Percentiles rank a stretch among this genome's conserved stretches.
phyloP scores from a whole-genome alignment of 2,113 vertebrate genomes.

The Chrysemys picta region DNA sequence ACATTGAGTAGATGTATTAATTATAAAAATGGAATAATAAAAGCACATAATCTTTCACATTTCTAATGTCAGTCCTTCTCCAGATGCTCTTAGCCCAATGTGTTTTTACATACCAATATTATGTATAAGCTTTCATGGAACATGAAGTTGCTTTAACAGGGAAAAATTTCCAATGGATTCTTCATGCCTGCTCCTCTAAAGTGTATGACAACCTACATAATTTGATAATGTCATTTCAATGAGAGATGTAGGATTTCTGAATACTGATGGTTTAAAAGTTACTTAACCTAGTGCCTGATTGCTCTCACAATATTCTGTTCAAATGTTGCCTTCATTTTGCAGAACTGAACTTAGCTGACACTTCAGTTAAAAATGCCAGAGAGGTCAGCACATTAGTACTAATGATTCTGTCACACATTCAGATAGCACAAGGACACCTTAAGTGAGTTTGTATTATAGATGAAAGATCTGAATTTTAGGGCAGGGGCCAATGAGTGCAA shows the following conservation, averaged over 20 bases:
- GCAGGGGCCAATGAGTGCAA: neutral
- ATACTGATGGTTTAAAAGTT: neutral
- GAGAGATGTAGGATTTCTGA: neutral
- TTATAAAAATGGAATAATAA: neutral
- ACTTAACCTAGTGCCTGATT: neutral
- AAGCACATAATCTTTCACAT: neutral
- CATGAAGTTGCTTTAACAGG: neutral
- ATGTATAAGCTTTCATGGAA: neutral
- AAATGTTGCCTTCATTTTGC: neutral
- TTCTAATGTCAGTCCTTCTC: neutral
- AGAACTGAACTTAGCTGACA: neutral
- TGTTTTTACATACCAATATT: neutral
- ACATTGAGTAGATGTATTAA: neutral
- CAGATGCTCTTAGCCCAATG: rapidly evolving
- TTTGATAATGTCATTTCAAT: neutral
- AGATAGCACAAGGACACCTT: neutral
- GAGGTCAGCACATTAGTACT: neutral
- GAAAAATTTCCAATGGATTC: neutral
- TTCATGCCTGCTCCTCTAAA: neutral
- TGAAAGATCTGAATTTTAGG: neutral
- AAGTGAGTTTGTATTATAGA: neutral
- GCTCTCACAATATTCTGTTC: neutral
- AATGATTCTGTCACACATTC: neutral
- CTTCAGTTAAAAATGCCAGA: neutral
- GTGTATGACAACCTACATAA: neutral